Evolutionary conservation across 2,888 invertebrate species (phyloP).

Genomic region (Coelopa pilipes): DNA sequence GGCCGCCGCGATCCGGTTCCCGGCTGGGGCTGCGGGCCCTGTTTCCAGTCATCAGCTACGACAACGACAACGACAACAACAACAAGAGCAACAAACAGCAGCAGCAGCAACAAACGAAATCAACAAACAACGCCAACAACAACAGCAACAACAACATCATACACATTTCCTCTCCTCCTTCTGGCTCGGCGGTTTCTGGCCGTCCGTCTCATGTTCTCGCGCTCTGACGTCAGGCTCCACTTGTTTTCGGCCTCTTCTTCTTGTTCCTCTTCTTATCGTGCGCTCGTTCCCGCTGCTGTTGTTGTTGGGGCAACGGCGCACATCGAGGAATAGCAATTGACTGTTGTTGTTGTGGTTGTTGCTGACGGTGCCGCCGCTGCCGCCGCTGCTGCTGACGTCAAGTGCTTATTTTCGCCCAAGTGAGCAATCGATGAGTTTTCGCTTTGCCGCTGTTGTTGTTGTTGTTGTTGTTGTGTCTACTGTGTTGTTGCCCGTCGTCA

Average conservation of each 20-base stretch:
- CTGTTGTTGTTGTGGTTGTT: no score
- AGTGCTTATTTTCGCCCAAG: neutral
- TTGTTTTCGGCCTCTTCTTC: neutral
- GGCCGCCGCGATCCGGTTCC: neutral
- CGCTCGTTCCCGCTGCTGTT: no score
- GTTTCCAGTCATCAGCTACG: neutral
- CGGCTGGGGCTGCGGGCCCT: neutral
- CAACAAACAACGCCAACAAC: neutral
- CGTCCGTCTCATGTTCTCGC: neutral
- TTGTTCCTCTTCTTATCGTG: no score
- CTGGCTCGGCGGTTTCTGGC: no score
- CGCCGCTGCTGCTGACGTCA: neutral
- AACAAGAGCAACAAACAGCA: neutral
- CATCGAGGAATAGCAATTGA: no score
- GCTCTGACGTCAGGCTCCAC: neutral
- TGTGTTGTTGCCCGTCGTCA: no score
- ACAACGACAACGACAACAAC: neutral
- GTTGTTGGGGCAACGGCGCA: no score
- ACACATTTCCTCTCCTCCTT: no score
- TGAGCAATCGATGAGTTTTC: neutral
- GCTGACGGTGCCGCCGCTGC: neutral
- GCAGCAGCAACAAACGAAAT: neutral
- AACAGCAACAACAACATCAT: slow-evolving; percentile 9
- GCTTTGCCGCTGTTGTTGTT: neutral
- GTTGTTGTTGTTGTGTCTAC: no score